Conservation (phyloP, 2,113 vertebrate genomes). For the Thalassarche chlororhynchos region DNA sequence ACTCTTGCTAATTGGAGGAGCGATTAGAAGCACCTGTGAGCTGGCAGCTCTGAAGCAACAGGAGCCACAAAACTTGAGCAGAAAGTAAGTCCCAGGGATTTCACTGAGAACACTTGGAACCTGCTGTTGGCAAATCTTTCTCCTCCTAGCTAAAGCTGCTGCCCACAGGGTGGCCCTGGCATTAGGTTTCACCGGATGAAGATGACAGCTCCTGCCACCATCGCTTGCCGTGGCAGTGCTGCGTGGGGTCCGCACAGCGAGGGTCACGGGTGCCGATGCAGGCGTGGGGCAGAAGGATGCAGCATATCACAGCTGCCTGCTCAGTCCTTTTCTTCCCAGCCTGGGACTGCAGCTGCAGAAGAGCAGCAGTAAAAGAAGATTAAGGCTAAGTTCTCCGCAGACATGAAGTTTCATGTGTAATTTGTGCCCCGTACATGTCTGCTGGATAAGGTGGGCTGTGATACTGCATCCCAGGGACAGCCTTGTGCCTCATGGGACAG, state of each 20-base stretch:
- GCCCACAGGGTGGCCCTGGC: neutral
- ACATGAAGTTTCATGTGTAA: neutral
- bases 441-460: neutral
- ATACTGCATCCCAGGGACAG: neutral
- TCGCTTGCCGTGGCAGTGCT: fast-evolving
- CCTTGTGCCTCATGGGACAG: neutral
- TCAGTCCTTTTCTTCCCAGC: neutral
- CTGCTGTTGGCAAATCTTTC: neutral
- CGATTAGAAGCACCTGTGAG: neutral
- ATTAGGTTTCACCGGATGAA: neutral
- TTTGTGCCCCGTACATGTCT: neutral
- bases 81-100: neutral
- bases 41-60: neutral
- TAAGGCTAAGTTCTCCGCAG: neutral
- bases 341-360: neutral
- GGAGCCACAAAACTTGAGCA: neutral
- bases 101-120: neutral
- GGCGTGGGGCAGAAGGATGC: neutral
- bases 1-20: neutral
- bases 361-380: neutral
- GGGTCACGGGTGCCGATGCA: fast-evolving
- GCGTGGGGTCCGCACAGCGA: fast-evolving
- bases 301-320: neutral
- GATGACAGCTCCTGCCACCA: neutral
- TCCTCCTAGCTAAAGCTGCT: neutral